Base-by-base conservation (phyloP, 2,113 vertebrate genomes). In the Camelus bactrianus region DNA sequence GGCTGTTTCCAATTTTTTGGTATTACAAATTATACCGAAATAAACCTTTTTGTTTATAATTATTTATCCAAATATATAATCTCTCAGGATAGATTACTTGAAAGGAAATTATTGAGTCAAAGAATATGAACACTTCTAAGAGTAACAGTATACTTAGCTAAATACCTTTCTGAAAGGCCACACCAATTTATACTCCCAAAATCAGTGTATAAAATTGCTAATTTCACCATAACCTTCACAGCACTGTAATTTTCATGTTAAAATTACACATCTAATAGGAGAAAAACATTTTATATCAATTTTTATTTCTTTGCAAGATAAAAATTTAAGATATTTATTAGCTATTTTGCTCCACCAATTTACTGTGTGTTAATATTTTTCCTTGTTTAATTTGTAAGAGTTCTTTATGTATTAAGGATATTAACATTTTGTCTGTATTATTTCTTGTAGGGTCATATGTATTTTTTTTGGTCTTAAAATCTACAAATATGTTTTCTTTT, bases 41-140 rank as follows among this genome's bases (percentile, higher is more conserved):
- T 54, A 30, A 84, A 54, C 8, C 20, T 28, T 96, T 86, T 82
- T 77, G 38, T 90, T 91, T 65, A 52, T 88, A 95, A 75, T 76
- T 93, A 88, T 93, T 97, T 80, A 50, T 79, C 28, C 38, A 95
- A 90, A 85, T 62, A 87, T 56, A 91, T 81, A 72, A 64, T 70
- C 10, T 93, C 81, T 89, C 65, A 95, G 9, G 64, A 89, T 28
- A 94, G 35, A 82, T 13, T 76, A 48, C 70, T 76, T 93, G 35
- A 95, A 93, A 70, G 42, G 16, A 89, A 91, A 94, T 22, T 91
- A 81, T 22, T 91, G 15, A 76, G 42, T 91, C 67, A 95, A 67
- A 96, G 62, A 83, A 76, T 73, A 82, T 48, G n/a, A 83, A 90
- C 38, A 93, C 7, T 91, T 89, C 62, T 84, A 81, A 95, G 42